phyloP scores from a whole-genome alignment of 2,113 vertebrate genomes.

The Leptocoma aspasia region DNA sequence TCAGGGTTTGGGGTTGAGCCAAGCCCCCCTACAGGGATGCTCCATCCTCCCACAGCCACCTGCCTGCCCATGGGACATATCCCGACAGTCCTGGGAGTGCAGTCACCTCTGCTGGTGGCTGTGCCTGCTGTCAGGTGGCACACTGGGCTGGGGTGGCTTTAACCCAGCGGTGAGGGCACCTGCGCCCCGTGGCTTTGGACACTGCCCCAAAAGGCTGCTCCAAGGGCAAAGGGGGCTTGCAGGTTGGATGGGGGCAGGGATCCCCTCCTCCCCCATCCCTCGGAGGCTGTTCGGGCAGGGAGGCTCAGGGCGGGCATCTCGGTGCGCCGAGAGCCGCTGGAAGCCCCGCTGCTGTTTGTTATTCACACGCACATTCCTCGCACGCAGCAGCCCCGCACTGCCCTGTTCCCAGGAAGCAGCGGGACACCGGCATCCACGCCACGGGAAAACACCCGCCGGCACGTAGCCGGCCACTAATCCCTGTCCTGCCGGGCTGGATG shows the following conservation, averaged over 20 bases:
- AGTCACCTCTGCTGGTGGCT: not conserved
- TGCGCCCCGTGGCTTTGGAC: fast-evolving
- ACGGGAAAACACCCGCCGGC: not conserved
- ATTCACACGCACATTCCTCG: slow-evolving; percentile 2
- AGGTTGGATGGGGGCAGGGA: not conserved
- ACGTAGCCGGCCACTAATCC: not conserved
- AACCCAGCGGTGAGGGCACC: not conserved
- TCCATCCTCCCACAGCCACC: not conserved
- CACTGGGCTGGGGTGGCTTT: not conserved
- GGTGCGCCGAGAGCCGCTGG: fast-evolving
- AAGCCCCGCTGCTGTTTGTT: not conserved
- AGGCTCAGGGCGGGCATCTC: not conserved
- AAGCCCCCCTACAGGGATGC: fast-evolving
- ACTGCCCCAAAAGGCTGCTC: not conserved
- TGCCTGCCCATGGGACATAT: fast-evolving
- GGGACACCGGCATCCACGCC: not conserved
- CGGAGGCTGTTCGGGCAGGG: not conserved
- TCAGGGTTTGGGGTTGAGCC: not conserved
- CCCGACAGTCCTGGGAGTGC: not conserved
- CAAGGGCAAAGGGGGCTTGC: not conserved
- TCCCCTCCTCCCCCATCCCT: not conserved
- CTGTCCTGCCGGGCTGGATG: not conserved
- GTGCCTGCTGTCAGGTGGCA: not conserved
- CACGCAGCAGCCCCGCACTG: not conserved
- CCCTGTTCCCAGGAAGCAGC: not conserved